Evolutionary conservation across 2,888 invertebrate genomes (phyloP).

Genomic region (Amphipyra berbera): DNA sequence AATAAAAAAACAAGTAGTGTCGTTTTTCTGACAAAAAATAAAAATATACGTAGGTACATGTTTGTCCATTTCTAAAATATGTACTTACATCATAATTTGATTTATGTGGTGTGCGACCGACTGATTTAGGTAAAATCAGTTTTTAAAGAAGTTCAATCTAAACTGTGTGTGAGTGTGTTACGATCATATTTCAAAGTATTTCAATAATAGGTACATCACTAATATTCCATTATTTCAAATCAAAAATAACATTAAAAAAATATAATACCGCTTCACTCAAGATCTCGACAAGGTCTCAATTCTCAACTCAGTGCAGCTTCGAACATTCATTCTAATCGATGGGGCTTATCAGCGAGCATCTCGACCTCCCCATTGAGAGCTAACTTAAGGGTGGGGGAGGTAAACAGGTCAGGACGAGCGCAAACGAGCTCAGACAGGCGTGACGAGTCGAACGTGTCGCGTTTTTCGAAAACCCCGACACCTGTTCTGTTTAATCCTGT

Average conservation of each 20-base stretch:
- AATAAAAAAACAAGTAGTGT: too few species aligned
- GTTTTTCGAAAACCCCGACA: conserved; percentile 72
- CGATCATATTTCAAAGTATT: too few species aligned
- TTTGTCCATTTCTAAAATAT: too few species aligned
- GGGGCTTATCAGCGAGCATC: conserved; percentile 71
- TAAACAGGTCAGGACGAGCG: conserved; percentile 65
- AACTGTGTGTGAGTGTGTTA: too few species aligned
- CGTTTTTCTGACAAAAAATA: too few species aligned
- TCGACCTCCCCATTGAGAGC: conserved; percentile 65
- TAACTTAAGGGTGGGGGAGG: conserved; percentile 57
- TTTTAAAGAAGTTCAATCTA: too few species aligned
- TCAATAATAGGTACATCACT: too few species aligned
- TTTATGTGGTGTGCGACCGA: too few species aligned
- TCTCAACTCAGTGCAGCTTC: conserved; percentile 38
- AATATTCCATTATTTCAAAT: conserved; percentile 6
- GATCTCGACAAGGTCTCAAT: conserved; percentile 24
- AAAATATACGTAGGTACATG: too few species aligned
- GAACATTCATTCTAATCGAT: conserved; percentile 63
- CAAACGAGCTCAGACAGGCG: conserved; percentile 85
- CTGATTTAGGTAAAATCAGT: too few species aligned
- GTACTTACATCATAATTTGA: too few species aligned
- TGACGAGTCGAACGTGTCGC: conserved; percentile 80
- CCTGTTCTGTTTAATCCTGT: conserved; percentile 76
- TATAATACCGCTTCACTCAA: conserved; percentile 22
- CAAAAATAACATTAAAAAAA: neutral